These are phyloP conservation scores for Apodemus speciosus DNA, from an alignment of 2,113 vertebrate genomes.

Conservation along the genomic window DNA sequence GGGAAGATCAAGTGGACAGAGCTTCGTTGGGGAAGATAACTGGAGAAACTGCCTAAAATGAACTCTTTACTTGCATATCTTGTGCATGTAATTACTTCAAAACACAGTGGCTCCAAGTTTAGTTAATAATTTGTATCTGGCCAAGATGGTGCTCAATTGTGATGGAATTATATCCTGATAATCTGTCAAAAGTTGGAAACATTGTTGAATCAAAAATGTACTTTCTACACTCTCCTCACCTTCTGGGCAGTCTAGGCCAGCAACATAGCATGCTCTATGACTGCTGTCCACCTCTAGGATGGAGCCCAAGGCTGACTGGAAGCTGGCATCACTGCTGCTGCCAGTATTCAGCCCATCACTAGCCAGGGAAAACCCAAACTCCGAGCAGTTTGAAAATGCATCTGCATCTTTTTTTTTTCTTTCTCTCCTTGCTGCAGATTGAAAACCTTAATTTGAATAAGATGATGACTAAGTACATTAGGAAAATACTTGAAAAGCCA, in stretches of 20 bases:
- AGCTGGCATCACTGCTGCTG: background rate
- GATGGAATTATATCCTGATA: background rate
- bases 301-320: background rate
- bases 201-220: background rate
- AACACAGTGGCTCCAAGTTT: background rate
- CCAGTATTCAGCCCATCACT: too few species aligned
- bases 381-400: background rate
- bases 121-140: background rate
- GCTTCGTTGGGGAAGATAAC: background rate
- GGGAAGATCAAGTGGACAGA: background rate
- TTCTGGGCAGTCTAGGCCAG: too few species aligned
- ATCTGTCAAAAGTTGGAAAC: background rate
- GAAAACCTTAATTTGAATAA: background rate
- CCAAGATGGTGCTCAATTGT: background rate
- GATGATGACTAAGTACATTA: background rate
- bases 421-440: background rate
- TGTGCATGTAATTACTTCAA: slow-evolving; percentile 35
- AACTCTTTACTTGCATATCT: background rate
- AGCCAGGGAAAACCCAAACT: too few species aligned
- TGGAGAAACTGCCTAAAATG: background rate
- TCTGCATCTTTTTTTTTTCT: background rate
- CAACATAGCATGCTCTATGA: too few species aligned
- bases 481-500: slow-evolving; percentile 39
- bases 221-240: background rate
- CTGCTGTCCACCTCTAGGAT: background rate